Evolutionary conservation across 2,888 invertebrate species (phyloP).

Genomic region (Eupsilia transversa): DNA sequence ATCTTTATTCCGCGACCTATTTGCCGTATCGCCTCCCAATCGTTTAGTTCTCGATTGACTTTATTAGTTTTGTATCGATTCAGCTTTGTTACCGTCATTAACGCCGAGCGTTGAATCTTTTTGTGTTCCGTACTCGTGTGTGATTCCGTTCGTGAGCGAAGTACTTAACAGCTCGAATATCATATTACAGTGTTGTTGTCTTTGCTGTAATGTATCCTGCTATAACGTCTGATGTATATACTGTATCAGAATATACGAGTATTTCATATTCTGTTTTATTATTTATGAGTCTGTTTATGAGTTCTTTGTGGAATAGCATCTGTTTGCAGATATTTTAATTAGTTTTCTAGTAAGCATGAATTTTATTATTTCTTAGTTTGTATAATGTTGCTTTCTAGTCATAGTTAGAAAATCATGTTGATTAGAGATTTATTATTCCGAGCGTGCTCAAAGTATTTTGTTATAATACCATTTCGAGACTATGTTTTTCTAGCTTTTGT

Average conservation of each 20-base stretch:
- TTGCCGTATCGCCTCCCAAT: conserved; percentile 73
- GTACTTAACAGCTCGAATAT: conserved; percentile 53
- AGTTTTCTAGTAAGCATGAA: conserved; percentile 25
- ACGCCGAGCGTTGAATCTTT: conserved; percentile 68
- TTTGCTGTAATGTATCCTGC: conserved; percentile 42
- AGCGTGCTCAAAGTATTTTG: background rate
- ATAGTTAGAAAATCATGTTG: background rate
- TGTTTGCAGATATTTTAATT: conserved; percentile 60
- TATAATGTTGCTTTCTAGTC: conserved; percentile 31
- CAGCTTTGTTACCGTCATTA: conserved; percentile 70
- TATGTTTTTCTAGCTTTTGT: background rate
- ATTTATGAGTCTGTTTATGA: conserved; percentile 58
- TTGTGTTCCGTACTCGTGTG: conserved; percentile 58
- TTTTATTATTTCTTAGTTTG: conserved; percentile 28
- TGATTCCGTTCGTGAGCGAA: conserved; percentile 60
- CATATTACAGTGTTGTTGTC: conserved; percentile 46
- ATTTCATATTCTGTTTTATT: conserved; percentile 48
- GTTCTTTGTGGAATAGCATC: conserved; percentile 47
- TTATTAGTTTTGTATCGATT: conserved; percentile 73
- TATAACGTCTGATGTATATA: conserved; percentile 11
- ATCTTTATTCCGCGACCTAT: conserved; percentile 73
- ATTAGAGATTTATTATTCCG: background rate
- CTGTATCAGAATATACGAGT: conserved; percentile 18
- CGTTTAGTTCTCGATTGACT: conserved; percentile 73
- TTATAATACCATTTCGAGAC: background rate